Evolutionary conservation across 2,888 invertebrate genomes (phyloP).

Genomic region (Volucella bombylans): DNA sequence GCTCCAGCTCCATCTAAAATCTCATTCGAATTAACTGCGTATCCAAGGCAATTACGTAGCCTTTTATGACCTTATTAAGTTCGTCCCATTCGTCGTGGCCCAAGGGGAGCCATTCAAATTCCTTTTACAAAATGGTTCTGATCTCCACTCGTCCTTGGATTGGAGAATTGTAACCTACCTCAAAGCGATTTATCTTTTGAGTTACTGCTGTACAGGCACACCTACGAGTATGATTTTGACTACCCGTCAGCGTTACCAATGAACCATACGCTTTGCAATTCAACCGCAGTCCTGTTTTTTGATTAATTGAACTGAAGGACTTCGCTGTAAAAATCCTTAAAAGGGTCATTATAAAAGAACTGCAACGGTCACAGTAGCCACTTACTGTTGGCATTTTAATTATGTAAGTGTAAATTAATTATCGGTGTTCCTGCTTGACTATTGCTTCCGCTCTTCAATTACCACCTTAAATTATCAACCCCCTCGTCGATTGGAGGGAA

Average conservation of each 20-base stretch:
- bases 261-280: slow-evolving; percentile 44
- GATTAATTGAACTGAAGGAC: slow-evolving; percentile 46
- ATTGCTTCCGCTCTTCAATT: slow-evolving; percentile 19
- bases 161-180: slow-evolving; percentile 64
- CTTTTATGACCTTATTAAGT: slow-evolving; percentile 68
- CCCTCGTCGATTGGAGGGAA: slow-evolving; percentile 24
- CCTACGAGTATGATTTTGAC: slow-evolving; percentile 12
- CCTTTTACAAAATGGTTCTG: slow-evolving; percentile 33
- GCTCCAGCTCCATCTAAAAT: slow-evolving; percentile 18
- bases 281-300: slow-evolving; percentile 56
- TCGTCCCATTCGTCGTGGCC: slow-evolving; percentile 53
- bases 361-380: slow-evolving; percentile 5
- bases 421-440: slow-evolving; percentile 38
- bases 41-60: slow-evolving; percentile 61
- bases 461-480: background rate
- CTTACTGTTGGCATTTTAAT: slow-evolving; percentile 50
- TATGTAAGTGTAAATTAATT: slow-evolving; percentile 59
- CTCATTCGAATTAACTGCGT: slow-evolving; percentile 57
- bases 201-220: slow-evolving; percentile 54
- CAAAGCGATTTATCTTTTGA: slow-evolving; percentile 69
- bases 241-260: slow-evolving; percentile 42
- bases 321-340: slow-evolving; percentile 17
- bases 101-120: slow-evolving; percentile 30
- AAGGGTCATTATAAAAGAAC: slow-evolving; percentile 19
- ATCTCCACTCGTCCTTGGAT: slow-evolving; percentile 41